Evolutionary conservation across 2,888 invertebrate species (phyloP), one percentile per base, ranked within the genome.

Genomic region (Sinhomidia bicolor): DNA sequence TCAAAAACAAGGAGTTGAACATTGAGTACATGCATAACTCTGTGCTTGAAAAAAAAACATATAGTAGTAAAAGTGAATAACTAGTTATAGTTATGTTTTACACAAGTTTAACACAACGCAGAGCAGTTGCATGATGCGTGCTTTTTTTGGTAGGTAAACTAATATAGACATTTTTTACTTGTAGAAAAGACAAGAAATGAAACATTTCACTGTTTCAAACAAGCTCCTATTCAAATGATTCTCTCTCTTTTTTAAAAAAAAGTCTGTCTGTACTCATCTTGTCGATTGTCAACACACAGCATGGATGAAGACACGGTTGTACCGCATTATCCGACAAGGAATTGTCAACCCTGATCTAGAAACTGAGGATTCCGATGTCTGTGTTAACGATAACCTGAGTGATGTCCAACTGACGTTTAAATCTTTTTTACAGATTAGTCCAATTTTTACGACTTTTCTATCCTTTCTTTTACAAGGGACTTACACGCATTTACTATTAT

Each of bases 301-400:
- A 36, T 47, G 44, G 26, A 29, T 26, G 29, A 65, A 62, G n/a
- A 65, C 81, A 47, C 23, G 65, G n/a, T 29, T 29, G 17, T 26
- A 60, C 62, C 36, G 3, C 29, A 14, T 26, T 62, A 47, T 81
- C 29, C 62, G 23, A 81, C 74, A 44, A 36, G 32, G 65, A 10
- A 60, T 36, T 65, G 65, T 81, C 81, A 65, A 81, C 57, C 60
- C 44, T 81, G 81, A 81, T 81, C 81, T 81, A 81, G 47, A 65
- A 65, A 81, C 65, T 65, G 1, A 17, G 47, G 65, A 81, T 65
- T 26, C 47, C 29, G 47, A 80, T 47, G 65, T 65, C 47, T 36
- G n/a, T 0, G 47, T 57, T 62, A 44, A 60, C 44, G 65, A 81
- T 62, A 62, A 60, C 41, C 80, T 80, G 81, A 65, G 14, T 57